phyloP scores from a whole-genome alignment of 2,797 vertebrate species.

The Amblyopsis hoosieri region DNA sequence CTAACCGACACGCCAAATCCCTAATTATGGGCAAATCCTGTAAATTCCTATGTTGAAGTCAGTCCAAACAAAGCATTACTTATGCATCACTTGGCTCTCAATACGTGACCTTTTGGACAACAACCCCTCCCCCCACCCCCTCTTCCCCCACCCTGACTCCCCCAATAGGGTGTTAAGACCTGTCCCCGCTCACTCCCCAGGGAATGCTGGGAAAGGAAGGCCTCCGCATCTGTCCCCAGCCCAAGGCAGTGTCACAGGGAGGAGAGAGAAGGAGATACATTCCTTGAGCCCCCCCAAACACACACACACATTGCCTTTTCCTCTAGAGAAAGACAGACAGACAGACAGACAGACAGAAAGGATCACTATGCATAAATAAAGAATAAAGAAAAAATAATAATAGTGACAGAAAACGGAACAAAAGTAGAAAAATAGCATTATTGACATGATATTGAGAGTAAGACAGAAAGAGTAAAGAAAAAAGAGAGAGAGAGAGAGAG shows the following conservation, averaged over 20 bases:
- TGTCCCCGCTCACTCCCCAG: conserved; percentile 65
- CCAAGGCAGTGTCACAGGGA: conserved; percentile 49
- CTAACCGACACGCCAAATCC: conserved; percentile 55
- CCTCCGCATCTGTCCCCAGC: conserved; percentile 78
- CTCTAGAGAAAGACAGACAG: conserved; percentile 14
- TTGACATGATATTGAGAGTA: too few species aligned
- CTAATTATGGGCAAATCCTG: conserved; percentile 63
- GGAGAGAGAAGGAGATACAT: conserved; percentile 39
- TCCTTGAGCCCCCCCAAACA: conserved; percentile 23
- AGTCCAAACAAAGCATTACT: conserved; percentile 70
- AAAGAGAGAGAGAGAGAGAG: neutral
- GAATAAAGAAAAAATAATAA: neutral
- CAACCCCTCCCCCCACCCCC: conserved; percentile 33
- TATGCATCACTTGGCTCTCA: conserved; percentile 70
- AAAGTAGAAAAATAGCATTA: too few species aligned
- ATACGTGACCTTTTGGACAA: conserved; percentile 66
- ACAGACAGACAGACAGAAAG: conserved; percentile 13
- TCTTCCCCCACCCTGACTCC: conserved; percentile 32
- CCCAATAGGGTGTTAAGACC: conserved; percentile 70
- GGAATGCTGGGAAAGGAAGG: conserved; percentile 81
- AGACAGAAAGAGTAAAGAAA: neutral
- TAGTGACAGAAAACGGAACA: too few species aligned
- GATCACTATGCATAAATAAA: neutral
- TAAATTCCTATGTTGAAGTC: conserved; percentile 58
- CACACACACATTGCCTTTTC: neutral